Percentiles rank a stretch among this genome's conserved stretches.
Evolutionary conservation across 2,888 invertebrate genomes (phyloP).

Genomic region (Lymantria monacha): DNA sequence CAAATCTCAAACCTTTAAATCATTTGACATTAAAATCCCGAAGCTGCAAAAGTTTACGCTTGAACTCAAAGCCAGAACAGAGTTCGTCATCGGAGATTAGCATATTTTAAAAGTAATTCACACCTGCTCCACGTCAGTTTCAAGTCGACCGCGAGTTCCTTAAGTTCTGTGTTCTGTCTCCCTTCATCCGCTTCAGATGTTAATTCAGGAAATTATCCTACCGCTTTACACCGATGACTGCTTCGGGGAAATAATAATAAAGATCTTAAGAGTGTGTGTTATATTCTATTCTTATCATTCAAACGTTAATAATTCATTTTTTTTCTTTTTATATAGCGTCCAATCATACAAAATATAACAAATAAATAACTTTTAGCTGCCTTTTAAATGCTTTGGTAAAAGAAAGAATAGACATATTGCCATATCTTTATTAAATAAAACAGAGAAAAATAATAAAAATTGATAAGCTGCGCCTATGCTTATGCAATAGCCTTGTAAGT

Average conservation of each 20-base stretch:
- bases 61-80: slow-evolving; percentile 17
- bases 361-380: too few species aligned
- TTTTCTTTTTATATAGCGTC: too few species aligned
- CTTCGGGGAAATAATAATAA: slow-evolving; percentile 27
- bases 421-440: too few species aligned
- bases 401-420: too few species aligned
- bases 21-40: background rate
- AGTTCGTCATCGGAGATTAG: slow-evolving; percentile 44
- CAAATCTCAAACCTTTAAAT: background rate
- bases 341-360: too few species aligned
- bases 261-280: too few species aligned
- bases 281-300: too few species aligned
- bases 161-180: slow-evolving; percentile 18
- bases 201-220: slow-evolving; percentile 32
- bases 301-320: too few species aligned
- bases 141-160: slow-evolving; percentile 29
- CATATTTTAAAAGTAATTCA: slow-evolving; percentile 62
- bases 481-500: too few species aligned
- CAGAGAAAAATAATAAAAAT: too few species aligned
- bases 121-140: slow-evolving; percentile 46
- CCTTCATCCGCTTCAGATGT: slow-evolving; percentile 26
- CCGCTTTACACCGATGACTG: slow-evolving; percentile 22
- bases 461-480: too few species aligned
- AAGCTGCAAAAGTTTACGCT: slow-evolving; percentile 25
- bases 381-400: too few species aligned